Evolutionary conservation across 2,113 vertebrate genomes (phyloP).

Genomic region (Pongo pygmaeus): DNA sequence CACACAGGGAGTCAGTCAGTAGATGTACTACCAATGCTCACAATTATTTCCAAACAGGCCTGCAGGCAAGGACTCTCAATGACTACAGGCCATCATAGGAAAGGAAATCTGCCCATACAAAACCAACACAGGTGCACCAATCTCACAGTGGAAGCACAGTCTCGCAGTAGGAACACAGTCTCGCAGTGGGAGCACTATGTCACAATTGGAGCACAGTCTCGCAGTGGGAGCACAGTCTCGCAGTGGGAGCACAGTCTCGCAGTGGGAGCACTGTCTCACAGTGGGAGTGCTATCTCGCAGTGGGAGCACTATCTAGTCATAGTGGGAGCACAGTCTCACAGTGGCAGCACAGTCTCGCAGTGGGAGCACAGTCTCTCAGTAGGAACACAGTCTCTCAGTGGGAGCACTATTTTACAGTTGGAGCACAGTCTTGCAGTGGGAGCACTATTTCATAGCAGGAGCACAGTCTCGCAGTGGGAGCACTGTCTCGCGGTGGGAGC

Average conservation of each 20-base stretch:
- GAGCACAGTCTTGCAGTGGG: rapidly evolving
- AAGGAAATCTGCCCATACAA: neutral
- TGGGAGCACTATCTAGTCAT: no score
- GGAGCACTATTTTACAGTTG: rapidly evolving
- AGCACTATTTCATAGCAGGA: no score
- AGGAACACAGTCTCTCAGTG: rapidly evolving
- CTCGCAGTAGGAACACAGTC: no score
- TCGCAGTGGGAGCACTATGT: rapidly evolving
- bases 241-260: no score
- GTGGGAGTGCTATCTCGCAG: no score
- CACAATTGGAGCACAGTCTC: no score
- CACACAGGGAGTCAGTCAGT: rapidly evolving
- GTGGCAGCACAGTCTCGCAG: rapidly evolving
- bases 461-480: no score
- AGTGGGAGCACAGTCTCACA: rapidly evolving
- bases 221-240: rapidly evolving
- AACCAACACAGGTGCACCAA: rapidly evolving
- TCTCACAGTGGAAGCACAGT: rapidly evolving
- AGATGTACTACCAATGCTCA: rapidly evolving
- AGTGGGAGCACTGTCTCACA: no score
- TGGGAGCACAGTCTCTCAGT: rapidly evolving
- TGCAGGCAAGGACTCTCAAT: neutral
- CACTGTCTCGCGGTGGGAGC: no score
- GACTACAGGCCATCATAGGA: neutral
- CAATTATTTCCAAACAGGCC: neutral